Conservation (phyloP, 2,888 invertebrate genomes). For the Argyra leucocephala region DNA sequence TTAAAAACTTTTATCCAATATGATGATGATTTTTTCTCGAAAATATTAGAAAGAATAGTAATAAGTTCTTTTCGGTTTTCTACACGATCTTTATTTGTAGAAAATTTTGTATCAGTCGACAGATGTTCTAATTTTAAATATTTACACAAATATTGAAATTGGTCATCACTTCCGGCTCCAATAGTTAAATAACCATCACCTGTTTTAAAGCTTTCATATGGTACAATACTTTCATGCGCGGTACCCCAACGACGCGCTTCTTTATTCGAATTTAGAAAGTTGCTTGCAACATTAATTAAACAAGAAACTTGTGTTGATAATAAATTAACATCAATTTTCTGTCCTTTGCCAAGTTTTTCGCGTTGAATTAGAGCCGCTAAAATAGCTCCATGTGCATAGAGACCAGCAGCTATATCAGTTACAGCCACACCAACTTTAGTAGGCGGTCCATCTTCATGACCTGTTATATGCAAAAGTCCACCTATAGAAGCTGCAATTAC, state of each 20-base stretch:
- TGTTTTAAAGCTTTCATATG: constrained; percentile 83
- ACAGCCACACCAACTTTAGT: constrained; percentile 88
- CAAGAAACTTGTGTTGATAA: constrained; percentile 83
- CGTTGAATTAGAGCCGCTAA: constrained; percentile 79
- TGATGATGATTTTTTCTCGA: constrained; percentile 55
- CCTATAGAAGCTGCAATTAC: constrained; percentile 90
- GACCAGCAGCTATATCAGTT: constrained; percentile 87
- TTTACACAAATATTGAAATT: constrained; percentile 65
- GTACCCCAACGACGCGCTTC: constrained; percentile 82
- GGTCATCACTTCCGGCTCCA: constrained; percentile 76
- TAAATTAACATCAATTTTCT: constrained; percentile 89
- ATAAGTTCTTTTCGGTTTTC: constrained; percentile 62
- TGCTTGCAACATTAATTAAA: constrained; percentile 80
- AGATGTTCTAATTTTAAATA: constrained; percentile 54
- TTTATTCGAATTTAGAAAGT: constrained; percentile 75
- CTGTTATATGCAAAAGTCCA: constrained; percentile 82
- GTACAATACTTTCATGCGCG: constrained; percentile 87
- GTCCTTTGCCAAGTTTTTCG: constrained; percentile 67
- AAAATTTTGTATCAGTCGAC: constrained; percentile 54
- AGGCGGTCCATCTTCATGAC: constrained; percentile 71
- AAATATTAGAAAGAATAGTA: constrained; percentile 50
- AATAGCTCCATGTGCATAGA: constrained; percentile 91
- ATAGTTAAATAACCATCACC: constrained; percentile 75
- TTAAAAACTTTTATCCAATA: constrained; percentile 69
- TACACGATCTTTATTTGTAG: constrained; percentile 66